Conservation (phyloP, 2,888 invertebrate species). For the Hemistola chrysoprasaria region DNA sequence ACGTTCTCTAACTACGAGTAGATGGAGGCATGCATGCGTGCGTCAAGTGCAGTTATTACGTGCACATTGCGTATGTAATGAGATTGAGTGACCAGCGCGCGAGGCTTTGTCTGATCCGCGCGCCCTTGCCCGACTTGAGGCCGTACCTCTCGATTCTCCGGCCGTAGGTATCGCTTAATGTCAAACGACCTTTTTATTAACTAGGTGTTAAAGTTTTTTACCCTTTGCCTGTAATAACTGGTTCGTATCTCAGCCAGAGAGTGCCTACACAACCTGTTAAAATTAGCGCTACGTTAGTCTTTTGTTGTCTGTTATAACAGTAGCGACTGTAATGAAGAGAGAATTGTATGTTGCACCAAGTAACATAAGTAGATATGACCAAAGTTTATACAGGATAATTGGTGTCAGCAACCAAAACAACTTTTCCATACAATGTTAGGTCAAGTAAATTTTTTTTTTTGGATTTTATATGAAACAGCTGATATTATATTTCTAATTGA, state of each 20-base stretch:
- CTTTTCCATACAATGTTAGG: too few species aligned
- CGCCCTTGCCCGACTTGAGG: conserved; percentile 65
- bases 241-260: conserved; percentile 12
- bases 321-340: too few species aligned
- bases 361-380: too few species aligned
- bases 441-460: too few species aligned
- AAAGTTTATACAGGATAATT: too few species aligned
- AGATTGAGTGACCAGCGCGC: conserved; percentile 23
- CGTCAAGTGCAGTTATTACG: conserved; percentile 25
- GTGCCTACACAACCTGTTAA: conserved; percentile 10
- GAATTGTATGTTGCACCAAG: too few species aligned
- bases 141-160: conserved; percentile 56
- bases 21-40: background rate
- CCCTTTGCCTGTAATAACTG: conserved; percentile 15
- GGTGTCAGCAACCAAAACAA: too few species aligned
- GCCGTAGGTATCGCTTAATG: conserved; percentile 47
- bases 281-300: too few species aligned
- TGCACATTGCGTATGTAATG: conserved; percentile 35
- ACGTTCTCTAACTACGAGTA: too few species aligned
- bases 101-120: conserved; percentile 38
- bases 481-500: too few species aligned
- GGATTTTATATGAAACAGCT: too few species aligned
- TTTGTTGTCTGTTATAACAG: too few species aligned
- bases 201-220: conserved; percentile 40
- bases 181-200: conserved; percentile 54